Evolutionary conservation across 2,113 vertebrate species (phyloP).

Genomic region (Planiliza haematocheilus): DNA sequence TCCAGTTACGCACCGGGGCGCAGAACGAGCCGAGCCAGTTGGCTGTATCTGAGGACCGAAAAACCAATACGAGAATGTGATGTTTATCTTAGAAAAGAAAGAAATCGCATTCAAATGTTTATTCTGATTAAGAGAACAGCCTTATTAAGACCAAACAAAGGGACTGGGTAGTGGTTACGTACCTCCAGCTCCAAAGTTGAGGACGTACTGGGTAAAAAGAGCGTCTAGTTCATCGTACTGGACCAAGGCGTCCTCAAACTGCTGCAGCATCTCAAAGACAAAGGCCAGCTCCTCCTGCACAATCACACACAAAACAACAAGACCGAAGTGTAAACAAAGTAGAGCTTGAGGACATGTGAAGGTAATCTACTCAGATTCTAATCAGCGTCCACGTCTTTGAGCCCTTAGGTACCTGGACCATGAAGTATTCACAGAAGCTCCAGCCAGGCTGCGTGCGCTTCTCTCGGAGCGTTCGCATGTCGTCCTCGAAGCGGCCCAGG

Average conservation of each 20-base stretch:
- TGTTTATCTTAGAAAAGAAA: background rate
- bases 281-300: conserved; percentile 96
- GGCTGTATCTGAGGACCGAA: conserved; percentile 87
- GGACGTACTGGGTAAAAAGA: conserved; percentile 97
- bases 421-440: conserved; percentile 99
- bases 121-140: background rate
- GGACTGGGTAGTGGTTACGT: conserved; percentile 25
- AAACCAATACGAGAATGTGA: background rate
- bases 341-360: background rate
- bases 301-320: conserved; percentile 21
- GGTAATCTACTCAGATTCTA: background rate
- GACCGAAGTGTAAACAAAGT: background rate
- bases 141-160: background rate
- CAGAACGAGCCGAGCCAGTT: conserved; percentile 98
- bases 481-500: conserved; percentile 97
- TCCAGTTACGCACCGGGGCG: conserved; percentile 95
- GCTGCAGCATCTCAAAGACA: conserved; percentile 99
- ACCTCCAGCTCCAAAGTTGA: conserved; percentile 98
- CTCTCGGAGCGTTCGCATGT: conserved; percentile 97
- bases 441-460: conserved; percentile 97
- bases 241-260: conserved; percentile 96
- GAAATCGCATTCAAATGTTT: no score
- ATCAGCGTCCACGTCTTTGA: fast-evolving
- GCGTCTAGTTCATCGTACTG: conserved; percentile 99
- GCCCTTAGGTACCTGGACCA: conserved; percentile 91